A percentile compares a stretch with the other conserved stretches of the same genome.
These are phyloP conservation scores for Gymnocheta viridis DNA, from an alignment of 2,888 invertebrate genomes.

Conservation along the genomic window DNA sequence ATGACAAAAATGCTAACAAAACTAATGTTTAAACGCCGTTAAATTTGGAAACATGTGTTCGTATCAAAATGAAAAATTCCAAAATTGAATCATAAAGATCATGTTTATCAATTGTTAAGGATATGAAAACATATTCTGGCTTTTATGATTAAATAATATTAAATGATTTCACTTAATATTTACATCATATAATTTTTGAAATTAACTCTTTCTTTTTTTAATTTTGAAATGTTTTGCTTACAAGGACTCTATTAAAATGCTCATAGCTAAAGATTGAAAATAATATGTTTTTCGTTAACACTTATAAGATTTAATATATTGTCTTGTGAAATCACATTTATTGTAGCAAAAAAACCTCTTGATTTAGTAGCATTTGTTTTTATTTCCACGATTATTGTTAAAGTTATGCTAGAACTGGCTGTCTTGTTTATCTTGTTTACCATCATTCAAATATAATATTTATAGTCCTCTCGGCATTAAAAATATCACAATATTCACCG, in stretches of 20 bases:
- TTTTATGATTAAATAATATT: too few species aligned
- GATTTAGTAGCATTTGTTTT: slow-evolving; percentile 19
- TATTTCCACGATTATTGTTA: slow-evolving; percentile 36
- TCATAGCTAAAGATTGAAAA: background rate
- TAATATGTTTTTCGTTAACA: background rate
- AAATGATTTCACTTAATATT: too few species aligned
- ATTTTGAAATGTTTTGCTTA: background rate
- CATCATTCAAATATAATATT: background rate
- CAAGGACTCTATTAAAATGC: background rate
- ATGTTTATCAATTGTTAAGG: too few species aligned
- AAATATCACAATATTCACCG: background rate
- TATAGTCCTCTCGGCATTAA: background rate
- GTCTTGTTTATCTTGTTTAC: background rate
- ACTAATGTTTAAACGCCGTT: too few species aligned
- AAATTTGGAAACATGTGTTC: too few species aligned
- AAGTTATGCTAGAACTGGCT: slow-evolving; percentile 5
- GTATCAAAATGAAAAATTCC: too few species aligned
- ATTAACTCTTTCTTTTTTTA: too few species aligned
- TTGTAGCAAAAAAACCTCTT: background rate
- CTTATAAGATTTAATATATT: background rate
- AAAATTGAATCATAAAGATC: too few species aligned
- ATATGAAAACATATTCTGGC: too few species aligned
- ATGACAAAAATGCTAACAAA: too few species aligned
- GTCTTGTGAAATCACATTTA: background rate
- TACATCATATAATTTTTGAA: too few species aligned